phyloP scores from a whole-genome alignment of 2,888 invertebrate genomes.

The Bimastos eiseni region DNA sequence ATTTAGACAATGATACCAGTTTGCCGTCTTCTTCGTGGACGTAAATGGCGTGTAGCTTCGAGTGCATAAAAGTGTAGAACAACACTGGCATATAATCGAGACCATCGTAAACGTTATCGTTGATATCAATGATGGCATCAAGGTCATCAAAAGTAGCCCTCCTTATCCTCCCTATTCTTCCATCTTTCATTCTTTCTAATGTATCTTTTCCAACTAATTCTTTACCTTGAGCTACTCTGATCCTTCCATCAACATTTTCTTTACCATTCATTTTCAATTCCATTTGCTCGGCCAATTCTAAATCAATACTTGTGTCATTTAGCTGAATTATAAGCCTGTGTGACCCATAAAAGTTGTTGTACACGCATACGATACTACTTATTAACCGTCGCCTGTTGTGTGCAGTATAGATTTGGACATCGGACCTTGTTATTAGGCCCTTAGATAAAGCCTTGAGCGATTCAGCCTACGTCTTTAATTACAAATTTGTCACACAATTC shows the following conservation, averaged over 20 bases:
- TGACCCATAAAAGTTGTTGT: too few species aligned
- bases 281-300: too few species aligned
- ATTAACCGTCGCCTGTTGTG: too few species aligned
- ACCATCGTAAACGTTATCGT: not conserved
- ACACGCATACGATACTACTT: too few species aligned
- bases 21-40: not conserved
- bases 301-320: too few species aligned
- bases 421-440: too few species aligned
- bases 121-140: not conserved
- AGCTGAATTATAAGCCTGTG: too few species aligned
- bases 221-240: not conserved
- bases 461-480: too few species aligned
- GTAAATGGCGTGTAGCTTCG: conserved; percentile 15
- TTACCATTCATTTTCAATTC: too few species aligned
- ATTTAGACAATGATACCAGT: not conserved
- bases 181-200: not conserved
- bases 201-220: not conserved
- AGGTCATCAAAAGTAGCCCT: not conserved
- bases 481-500: too few species aligned
- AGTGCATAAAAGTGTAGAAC: conserved; percentile 4
- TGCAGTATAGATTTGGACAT: too few species aligned
- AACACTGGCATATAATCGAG: not conserved
- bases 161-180: not conserved
- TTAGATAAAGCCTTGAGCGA: too few species aligned
- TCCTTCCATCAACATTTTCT: not conserved